Percentiles rank a stretch among this genome's conserved stretches.
These are phyloP conservation scores for Myopa testacea DNA, from an alignment of 2,888 invertebrate genomes.

Conservation along the genomic window DNA sequence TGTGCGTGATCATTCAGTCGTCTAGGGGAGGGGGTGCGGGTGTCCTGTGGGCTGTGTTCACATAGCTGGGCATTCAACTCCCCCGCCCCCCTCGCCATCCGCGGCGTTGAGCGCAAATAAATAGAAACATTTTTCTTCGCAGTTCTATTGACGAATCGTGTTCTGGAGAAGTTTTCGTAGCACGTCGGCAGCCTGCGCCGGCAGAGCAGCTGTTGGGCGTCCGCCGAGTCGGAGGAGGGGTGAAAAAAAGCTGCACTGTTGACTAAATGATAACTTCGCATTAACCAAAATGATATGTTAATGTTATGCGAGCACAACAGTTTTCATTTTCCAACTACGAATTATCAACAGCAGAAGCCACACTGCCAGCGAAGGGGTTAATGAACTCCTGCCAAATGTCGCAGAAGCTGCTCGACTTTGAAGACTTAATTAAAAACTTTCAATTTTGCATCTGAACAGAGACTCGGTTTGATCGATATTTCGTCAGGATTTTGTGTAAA, in stretches of 20 bases:
- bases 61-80: neutral
- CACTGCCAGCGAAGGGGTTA: neutral
- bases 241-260: neutral
- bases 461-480: too few relatives aligned
- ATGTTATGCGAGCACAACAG: constrained; percentile 9
- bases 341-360: neutral
- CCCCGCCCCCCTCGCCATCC: neutral
- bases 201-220: too few relatives aligned
- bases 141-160: constrained; percentile 29
- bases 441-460: too few relatives aligned
- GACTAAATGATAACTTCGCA: constrained; percentile 31
- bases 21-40: neutral
- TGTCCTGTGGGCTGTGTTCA: neutral
- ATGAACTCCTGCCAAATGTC: neutral
- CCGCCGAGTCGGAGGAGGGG: too few relatives aligned
- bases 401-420: neutral
- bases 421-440: too few relatives aligned
- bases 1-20: neutral
- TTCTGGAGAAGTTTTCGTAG: constrained; percentile 13
- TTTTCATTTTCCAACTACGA: constrained; percentile 5
- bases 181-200: neutral
- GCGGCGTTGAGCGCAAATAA: neutral
- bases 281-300: constrained; percentile 28
- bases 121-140: constrained; percentile 9
- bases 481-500: too few relatives aligned